Conservation (phyloP, 2,113 vertebrate species). For the Struthidea cinerea region DNA sequence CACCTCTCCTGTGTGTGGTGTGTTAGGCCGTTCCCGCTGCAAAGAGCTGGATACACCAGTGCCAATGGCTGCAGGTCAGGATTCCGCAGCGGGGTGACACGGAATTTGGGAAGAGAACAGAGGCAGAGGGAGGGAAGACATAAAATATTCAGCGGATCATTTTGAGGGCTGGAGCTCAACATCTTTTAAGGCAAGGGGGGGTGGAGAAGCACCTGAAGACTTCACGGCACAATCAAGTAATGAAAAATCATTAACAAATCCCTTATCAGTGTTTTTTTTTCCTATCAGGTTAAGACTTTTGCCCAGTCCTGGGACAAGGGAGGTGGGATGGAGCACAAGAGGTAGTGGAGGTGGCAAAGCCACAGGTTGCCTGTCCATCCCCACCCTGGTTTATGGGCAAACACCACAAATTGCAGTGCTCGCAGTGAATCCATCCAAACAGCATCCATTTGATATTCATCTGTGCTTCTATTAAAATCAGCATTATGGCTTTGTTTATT, state of each 20-base stretch:
- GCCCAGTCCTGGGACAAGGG: neutral
- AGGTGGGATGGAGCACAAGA: neutral
- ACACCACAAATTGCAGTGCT: neutral
- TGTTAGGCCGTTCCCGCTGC: neutral
- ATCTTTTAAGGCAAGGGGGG: neutral
- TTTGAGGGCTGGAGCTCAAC: neutral
- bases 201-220: neutral
- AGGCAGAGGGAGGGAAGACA: neutral
- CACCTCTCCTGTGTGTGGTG: rapidly evolving
- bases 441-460: neutral
- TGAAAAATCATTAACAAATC: neutral
- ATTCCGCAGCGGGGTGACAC: rapidly evolving
- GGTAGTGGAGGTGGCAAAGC: neutral
- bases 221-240: neutral
- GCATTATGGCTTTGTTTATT: neutral
- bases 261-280: neutral
- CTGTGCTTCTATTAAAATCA: neutral
- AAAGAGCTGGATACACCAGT: neutral
- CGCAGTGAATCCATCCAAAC: neutral
- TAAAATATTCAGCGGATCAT: neutral
- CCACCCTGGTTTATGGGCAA: neutral
- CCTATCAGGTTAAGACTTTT: neutral
- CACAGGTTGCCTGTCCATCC: rapidly evolving
- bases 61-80: neutral
- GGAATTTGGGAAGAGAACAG: neutral